A percentile compares a stretch with the other conserved stretches of the same genome.
Conservation (phyloP, 23 tunicate species). For the Ascidia mentula region DNA sequence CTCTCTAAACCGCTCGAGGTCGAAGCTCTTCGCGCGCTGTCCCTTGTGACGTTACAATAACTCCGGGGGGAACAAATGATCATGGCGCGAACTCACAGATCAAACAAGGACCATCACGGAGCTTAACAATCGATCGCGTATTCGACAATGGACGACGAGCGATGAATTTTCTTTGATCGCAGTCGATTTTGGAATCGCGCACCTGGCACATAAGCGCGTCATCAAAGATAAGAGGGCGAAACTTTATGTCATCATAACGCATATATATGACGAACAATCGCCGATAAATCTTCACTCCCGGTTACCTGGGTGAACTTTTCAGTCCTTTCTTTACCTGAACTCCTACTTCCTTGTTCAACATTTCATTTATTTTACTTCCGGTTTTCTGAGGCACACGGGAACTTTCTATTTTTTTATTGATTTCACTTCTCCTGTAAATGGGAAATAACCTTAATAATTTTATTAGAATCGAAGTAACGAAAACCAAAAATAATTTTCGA, state of each 20-base stretch:
- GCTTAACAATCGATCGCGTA: not conserved
- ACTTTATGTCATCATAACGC: not conserved
- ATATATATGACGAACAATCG: too few relatives aligned
- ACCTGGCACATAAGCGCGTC: not conserved
- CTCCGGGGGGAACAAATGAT: not conserved
- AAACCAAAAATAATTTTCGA: too few relatives aligned
- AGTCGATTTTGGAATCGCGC: not conserved
- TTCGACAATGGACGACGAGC: not conserved
- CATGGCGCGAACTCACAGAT: not conserved
- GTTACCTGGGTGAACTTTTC: too few relatives aligned
- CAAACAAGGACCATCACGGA: not conserved
- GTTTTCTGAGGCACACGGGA: too few relatives aligned
- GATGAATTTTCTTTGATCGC: not conserved
- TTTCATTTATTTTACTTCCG: too few relatives aligned
- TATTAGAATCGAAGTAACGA: too few relatives aligned
- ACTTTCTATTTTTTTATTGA: too few relatives aligned
- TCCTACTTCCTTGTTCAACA: too few relatives aligned
- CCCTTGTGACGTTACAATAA: not conserved
- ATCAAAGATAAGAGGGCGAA: not conserved
- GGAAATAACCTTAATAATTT: too few relatives aligned
- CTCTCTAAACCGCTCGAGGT: not conserved
- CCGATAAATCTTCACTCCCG: too few relatives aligned
- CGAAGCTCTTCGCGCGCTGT: not conserved
- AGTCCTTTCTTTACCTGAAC: too few relatives aligned
- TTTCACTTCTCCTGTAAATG: too few relatives aligned